Conservation (phyloP, 2,113 vertebrate species). For the Rhombomys opimus region DNA sequence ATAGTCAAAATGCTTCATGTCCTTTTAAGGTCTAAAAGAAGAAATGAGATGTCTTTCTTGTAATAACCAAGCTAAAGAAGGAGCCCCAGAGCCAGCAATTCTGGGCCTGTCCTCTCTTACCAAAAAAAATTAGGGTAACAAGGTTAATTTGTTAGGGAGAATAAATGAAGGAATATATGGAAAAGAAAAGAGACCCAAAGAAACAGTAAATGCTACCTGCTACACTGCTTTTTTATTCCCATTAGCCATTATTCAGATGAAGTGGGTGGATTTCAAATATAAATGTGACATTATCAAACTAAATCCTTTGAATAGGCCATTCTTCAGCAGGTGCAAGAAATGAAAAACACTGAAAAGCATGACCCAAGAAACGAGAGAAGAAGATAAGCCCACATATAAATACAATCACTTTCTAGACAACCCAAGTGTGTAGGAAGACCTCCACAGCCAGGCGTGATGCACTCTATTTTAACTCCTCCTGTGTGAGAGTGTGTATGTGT, state of each 20-base stretch:
- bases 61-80: neutral
- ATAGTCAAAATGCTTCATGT: neutral
- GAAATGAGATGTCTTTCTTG: neutral
- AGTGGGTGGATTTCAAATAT: constrained; percentile 38
- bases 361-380: neutral
- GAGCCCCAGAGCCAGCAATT: neutral
- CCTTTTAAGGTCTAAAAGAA: neutral
- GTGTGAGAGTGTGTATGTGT: neutral
- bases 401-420: neutral
- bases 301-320: constrained; percentile 22
- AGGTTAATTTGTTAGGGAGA: constrained; percentile 21
- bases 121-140: constrained; percentile 47
- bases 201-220: constrained; percentile 13
- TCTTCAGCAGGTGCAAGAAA: constrained; percentile 42
- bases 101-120: neutral
- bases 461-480: neutral
- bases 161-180: constrained; percentile 22
- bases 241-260: constrained; percentile 31
- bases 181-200: constrained; percentile 1
- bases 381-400: neutral
- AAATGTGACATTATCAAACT: constrained; percentile 43
- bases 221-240: constrained; percentile 45
- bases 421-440: neutral
- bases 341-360: constrained; percentile 18
- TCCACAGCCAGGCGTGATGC: neutral